Conservation (phyloP, 2,888 invertebrate genomes). For the Lasius platythorax region DNA sequence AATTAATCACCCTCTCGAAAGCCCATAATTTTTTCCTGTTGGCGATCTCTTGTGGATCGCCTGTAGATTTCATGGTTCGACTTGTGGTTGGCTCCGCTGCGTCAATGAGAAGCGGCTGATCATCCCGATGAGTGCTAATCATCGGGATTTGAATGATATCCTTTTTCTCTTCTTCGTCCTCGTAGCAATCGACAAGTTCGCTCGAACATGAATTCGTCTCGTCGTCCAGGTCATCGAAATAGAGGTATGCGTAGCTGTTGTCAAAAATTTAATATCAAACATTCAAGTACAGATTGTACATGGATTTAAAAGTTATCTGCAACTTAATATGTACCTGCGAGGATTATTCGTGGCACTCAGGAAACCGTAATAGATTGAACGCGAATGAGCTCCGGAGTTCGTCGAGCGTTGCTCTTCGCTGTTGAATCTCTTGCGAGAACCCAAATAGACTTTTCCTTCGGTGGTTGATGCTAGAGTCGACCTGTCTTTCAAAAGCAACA, state of each 20-base stretch:
- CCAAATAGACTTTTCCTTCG: constrained; percentile 72
- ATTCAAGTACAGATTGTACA: neutral
- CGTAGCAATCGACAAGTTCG: constrained; percentile 64
- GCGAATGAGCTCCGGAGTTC: constrained; percentile 80
- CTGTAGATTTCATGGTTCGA: constrained; percentile 48
- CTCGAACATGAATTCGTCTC: constrained; percentile 62
- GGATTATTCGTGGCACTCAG: constrained; percentile 38
- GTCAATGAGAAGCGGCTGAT: constrained; percentile 72
- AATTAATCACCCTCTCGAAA: constrained; percentile 83
- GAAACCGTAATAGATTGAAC: constrained; percentile 75
- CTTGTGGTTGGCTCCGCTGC: constrained; percentile 64
- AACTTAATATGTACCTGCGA: constrained; percentile 18
- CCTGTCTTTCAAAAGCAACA: constrained; percentile 86
- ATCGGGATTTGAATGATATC: constrained; percentile 44
- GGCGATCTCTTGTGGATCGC: constrained; percentile 10
- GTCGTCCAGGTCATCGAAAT: constrained; percentile 78
- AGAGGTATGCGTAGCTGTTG: constrained; percentile 79
- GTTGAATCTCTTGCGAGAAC: constrained; percentile 68
- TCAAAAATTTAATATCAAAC: neutral
- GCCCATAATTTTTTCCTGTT: constrained; percentile 17
- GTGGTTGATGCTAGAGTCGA: constrained; percentile 46
- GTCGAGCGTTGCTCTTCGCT: constrained; percentile 54
- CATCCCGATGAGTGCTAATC: constrained; percentile 32
- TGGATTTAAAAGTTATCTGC: neutral
- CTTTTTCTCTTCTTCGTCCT: neutral